Percentiles rank a stretch among this genome's conserved stretches.
Evolutionary conservation across 2,113 vertebrate species (phyloP).

Genomic region (Rhinichthys klamathensis): DNA sequence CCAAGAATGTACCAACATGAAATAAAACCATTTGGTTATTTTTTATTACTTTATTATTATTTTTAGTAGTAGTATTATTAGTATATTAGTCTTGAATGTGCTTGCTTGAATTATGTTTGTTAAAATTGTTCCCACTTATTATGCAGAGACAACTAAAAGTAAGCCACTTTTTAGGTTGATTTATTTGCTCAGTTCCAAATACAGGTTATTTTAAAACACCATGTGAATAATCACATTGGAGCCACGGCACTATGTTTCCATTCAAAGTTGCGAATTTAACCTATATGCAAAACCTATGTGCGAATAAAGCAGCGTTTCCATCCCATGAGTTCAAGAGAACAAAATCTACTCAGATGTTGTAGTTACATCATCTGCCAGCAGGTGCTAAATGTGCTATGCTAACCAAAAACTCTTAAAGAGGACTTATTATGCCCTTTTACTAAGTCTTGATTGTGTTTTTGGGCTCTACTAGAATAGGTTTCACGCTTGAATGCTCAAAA

Average conservation of each 20-base stretch:
- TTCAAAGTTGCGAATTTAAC: too few relatives aligned
- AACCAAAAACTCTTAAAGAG: not conserved
- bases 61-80: slow-evolving; percentile 51
- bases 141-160: not conserved
- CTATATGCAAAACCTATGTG: too few relatives aligned
- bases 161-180: not conserved
- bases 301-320: too few relatives aligned
- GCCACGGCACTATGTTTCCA: not conserved
- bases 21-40: slow-evolving; percentile 81
- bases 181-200: not conserved
- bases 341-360: not conserved
- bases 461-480: too few relatives aligned
- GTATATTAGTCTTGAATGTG: slow-evolving; percentile 1
- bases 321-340: too few relatives aligned
- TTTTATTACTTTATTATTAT: slow-evolving; percentile 67
- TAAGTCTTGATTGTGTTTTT: too few relatives aligned
- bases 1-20: slow-evolving; percentile 81
- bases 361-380: not conserved
- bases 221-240: not conserved
- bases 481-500: too few relatives aligned
- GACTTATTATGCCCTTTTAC: too few relatives aligned
- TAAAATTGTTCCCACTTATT: too few relatives aligned
- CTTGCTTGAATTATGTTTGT: not conserved
- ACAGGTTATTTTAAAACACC: too few relatives aligned
- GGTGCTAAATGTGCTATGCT: not conserved